Evolutionary conservation across 2,888 invertebrate genomes (phyloP), one percentile per base, ranked within the genome.

Genomic region (Hyles lineata): DNA sequence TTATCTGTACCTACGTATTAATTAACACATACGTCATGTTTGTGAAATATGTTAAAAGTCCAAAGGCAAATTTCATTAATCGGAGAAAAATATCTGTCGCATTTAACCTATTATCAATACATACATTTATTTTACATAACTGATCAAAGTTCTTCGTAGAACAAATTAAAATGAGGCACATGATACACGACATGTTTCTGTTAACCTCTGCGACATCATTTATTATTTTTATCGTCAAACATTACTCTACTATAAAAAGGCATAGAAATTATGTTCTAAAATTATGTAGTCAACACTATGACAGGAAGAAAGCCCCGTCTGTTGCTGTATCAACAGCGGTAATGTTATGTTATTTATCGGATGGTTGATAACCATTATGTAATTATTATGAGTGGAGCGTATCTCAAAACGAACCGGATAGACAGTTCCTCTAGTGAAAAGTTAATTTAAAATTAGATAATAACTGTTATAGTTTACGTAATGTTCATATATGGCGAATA

Each of bases 341-440:
- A 67, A 67, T 67, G 11, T 9, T 25, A 50, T 67, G 23, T 17
- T 43, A 8, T 50, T 50, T 67, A 43, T 67, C 43, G 63, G 63
- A 11, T 43, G 21, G 43, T 17, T 19, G 67, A 67, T 67, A 67
- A 63, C 7, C 3, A 9, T 11, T 67, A 21, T 67, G 67, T 67
- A 50, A 50, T 23, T 67, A 67, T 50, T 67, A 67, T 67, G 23
- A 17, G 43, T 23, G 23, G 67, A 17, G 5, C 35, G 4, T 67
- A 67, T 67, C 67, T 67, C 50, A n/a, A 25, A 62, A 62, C 50
- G 67, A 67, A 50, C 67, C 67, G 67, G 67, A 67, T 67, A 67
- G 50, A 67, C 50, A 67, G 67, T 67, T 67, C 50, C 67, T 50
- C 15, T 50, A 67, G 17, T 50, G 67, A 50, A 63, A 67, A 67